Evolutionary conservation across 2,888 invertebrate species (phyloP).

Genomic region (Meteorus colon): DNA sequence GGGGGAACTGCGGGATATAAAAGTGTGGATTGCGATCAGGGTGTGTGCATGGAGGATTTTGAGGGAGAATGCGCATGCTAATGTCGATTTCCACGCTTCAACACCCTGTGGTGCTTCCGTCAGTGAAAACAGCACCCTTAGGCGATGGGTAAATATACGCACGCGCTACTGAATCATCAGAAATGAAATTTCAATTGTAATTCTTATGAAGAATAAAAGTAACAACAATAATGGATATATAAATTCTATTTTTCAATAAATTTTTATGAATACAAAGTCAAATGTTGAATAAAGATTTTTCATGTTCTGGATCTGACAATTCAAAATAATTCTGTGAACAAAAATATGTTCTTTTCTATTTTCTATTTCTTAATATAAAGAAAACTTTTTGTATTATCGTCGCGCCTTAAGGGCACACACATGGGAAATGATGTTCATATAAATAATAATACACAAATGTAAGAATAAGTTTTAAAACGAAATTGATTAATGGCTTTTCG

Average conservation of each 20-base stretch:
- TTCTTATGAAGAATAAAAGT: not conserved
- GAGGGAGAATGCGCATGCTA: slow-evolving; percentile 50
- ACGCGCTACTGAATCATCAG: slow-evolving; percentile 33
- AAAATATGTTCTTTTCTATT: not conserved
- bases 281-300: not conserved
- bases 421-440: not conserved
- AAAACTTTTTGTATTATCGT: not conserved
- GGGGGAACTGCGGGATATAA: not conserved
- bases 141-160: slow-evolving; percentile 31
- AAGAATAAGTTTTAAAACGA: not conserved
- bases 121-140: slow-evolving; percentile 57
- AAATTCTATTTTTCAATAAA: no score
- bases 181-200: slow-evolving; percentile 6
- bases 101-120: slow-evolving; percentile 60
- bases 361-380: not conserved
- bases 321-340: not conserved
- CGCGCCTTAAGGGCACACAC: slow-evolving; percentile 24
- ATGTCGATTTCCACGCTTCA: slow-evolving; percentile 61
- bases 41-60: slow-evolving; percentile 3
- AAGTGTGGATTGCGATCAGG: not conserved
- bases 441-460: not conserved
- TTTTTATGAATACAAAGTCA: not conserved
- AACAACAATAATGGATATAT: no score
- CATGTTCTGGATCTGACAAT: not conserved
- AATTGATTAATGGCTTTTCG: slow-evolving; percentile 15